Conservation (phyloP, 2,797 vertebrate species). For the Lepilemur septentrionalis region DNA sequence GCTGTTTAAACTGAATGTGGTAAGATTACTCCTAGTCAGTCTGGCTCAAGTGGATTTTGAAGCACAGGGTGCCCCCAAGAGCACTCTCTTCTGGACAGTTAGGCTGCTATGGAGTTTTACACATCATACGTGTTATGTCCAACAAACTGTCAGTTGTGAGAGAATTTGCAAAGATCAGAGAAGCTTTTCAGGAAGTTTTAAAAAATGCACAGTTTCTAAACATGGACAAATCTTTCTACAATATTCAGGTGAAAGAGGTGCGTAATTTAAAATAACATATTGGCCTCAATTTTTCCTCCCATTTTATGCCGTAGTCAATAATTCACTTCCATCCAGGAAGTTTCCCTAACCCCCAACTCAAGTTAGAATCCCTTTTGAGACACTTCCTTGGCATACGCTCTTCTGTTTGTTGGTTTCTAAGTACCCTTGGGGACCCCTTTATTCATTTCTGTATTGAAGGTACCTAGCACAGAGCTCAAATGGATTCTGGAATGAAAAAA, state of each 20-base stretch:
- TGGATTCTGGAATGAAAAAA: neutral
- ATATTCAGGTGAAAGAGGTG: neutral
- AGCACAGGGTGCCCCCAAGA: neutral
- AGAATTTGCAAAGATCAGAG: neutral
- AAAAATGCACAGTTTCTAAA: slow-evolving; percentile 3
- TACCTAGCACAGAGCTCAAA: neutral
- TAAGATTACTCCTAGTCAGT: neutral
- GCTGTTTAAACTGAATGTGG: neutral
- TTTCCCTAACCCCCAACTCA: neutral
- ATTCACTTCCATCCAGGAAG: neutral
- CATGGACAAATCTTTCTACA: neutral
- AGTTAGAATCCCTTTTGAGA: neutral
- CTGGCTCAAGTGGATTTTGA: neutral
- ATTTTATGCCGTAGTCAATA: neutral
- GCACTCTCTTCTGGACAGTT: neutral
- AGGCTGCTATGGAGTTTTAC: neutral
- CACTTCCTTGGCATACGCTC: neutral
- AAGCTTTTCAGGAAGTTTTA: neutral
- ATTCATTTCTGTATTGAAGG: neutral
- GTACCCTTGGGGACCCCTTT: neutral
- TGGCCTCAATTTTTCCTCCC: neutral
- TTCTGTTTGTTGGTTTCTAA: neutral
- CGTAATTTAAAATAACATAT: neutral
- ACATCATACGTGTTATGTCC: neutral
- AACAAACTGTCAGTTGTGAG: neutral